phyloP scores from a whole-genome alignment of 2,113 vertebrate species.

The Cheirogaleus medius region DNA sequence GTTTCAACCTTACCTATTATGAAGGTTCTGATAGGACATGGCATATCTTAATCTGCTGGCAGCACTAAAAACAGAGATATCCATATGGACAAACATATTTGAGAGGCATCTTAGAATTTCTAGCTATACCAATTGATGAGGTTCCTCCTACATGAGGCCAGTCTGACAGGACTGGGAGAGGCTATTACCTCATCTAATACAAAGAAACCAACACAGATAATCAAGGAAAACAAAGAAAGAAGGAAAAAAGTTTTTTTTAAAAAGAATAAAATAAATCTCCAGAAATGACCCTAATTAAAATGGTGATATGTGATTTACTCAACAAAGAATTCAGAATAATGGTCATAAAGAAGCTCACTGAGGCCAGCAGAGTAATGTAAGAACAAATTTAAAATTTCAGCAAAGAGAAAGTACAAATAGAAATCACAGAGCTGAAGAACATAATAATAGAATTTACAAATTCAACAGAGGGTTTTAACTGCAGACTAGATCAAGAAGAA shows the following conservation, averaged over 20 bases:
- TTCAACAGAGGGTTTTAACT: background rate
- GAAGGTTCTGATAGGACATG: background rate
- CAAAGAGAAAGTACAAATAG: too few species aligned
- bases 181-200: background rate
- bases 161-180: background rate
- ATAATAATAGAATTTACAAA: background rate
- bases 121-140: background rate
- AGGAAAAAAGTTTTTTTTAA: background rate
- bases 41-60: background rate
- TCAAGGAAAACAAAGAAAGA: background rate
- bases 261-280: background rate
- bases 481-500: background rate
- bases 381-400: too few species aligned
- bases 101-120: background rate
- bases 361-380: too few species aligned
- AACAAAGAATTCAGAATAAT: background rate
- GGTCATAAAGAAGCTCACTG: background rate
- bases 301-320: background rate
- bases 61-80: background rate
- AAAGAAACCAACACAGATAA: background rate
- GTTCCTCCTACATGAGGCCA: background rate
- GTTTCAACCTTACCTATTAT: background rate
- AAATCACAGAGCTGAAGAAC: background rate
- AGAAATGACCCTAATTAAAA: background rate
- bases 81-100: background rate